Evolutionary conservation across 2,113 vertebrate species (phyloP), one percentile per base, ranked within the genome.

Genomic region (Budorcas taxicolor): DNA sequence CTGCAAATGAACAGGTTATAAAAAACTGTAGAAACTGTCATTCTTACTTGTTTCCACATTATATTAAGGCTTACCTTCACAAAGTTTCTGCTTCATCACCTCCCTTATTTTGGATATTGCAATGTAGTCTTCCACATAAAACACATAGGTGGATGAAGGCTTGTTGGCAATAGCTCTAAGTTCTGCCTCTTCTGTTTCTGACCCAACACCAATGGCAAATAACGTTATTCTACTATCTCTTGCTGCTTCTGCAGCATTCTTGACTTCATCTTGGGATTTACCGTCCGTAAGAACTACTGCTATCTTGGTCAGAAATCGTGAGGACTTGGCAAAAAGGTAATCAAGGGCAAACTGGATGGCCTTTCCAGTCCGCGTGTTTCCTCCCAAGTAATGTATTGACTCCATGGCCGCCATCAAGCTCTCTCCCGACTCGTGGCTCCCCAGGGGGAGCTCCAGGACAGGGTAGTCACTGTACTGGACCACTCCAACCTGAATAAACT

Each of bases 401-500:
- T 99, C 99, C 99, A 99, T 99, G 15, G 99, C 99, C 92, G 97
- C 98, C 76, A 99, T 98, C 83, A 99, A 98, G 16, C 99, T 99
- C 96, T 98, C 98, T 74, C 98, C 99, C 1, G 99, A 99, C 62
- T 97, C 97, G 92, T 99, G 98, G 95, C 98, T 99, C 97, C 99
- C 99, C 0, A 99, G 98, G 1, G 99, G 99, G 97, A 99, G 99
- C 98, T 99, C 99, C 98, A 99, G 98, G 81, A 99, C 97, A 21
- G 99, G 99, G 82, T 99, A 99, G 97, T 99, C 99, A 7, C 99
- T 99, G 91, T 99, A 99, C 97, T 99, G 99, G 80, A 99, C 99
- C 19, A 99, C 99, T 86, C 99, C 99, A 87, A 99, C 99, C 97
- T 99, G 99, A 97, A 99, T 99, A 98, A 99, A 99, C 96, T 99